Conservation (phyloP, 2,797 vertebrate species). For the Bradypus variegatus region DNA sequence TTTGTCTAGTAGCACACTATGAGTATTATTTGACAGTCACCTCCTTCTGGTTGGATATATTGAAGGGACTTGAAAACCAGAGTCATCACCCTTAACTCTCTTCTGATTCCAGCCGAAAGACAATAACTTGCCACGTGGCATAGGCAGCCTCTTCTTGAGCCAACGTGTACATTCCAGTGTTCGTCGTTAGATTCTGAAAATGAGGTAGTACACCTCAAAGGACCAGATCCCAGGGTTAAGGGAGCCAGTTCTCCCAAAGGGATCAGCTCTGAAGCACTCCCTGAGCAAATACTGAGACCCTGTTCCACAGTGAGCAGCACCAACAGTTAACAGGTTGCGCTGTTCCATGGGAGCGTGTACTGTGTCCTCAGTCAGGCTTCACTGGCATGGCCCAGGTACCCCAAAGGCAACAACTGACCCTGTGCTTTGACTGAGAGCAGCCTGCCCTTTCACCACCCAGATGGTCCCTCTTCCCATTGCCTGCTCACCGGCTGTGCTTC, state of each 20-base stretch:
- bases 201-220: background rate
- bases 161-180: background rate
- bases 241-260: background rate
- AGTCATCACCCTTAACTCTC: background rate
- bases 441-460: no score
- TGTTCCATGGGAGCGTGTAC: background rate
- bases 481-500: constrained; percentile 93
- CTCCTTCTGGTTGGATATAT: accelerated
- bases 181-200: background rate
- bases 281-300: background rate
- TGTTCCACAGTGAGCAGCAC: background rate
- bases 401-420: background rate
- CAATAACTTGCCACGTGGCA: background rate
- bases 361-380: background rate
- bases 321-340: background rate
- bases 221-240: background rate
- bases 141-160: background rate
- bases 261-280: background rate
- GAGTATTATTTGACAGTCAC: background rate
- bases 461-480: background rate
- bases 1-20: background rate
- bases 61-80: background rate
- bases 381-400: background rate
- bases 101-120: background rate
- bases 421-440: background rate